Evolutionary conservation across 2,797 vertebrate species (phyloP).

Genomic region (Melanogrammus aeglefinus): DNA sequence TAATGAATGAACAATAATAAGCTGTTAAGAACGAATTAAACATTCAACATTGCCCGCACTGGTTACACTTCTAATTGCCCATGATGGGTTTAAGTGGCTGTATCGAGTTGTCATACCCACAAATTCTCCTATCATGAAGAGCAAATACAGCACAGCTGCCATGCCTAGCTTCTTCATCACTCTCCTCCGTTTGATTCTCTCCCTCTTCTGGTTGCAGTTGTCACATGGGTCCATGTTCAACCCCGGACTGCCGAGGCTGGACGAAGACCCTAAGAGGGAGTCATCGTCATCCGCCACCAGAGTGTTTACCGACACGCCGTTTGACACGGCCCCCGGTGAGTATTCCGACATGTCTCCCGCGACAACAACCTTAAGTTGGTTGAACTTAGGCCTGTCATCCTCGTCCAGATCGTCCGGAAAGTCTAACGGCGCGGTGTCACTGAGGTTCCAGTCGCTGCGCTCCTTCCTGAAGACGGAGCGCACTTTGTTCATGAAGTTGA

Average conservation of each 20-base stretch:
- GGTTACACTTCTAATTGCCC: neutral
- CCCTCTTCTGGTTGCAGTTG: conserved; percentile 75
- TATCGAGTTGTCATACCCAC: conserved; percentile 78
- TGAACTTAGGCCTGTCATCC: conserved; percentile 83
- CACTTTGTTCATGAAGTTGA: conserved; percentile 63
- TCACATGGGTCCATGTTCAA: conserved; percentile 78
- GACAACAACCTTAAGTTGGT: conserved; percentile 87
- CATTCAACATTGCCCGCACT: neutral
- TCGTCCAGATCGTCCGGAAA: conserved; percentile 78
- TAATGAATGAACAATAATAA: neutral
- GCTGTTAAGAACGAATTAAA: neutral
- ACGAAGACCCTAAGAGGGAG: conserved; percentile 75
- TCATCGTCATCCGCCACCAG: conserved; percentile 80
- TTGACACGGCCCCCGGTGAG: conserved; percentile 59
- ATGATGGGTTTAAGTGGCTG: neutral
- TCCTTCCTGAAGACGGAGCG: conserved; percentile 72
- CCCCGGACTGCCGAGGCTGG: conserved; percentile 56
- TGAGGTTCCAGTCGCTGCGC: conserved; percentile 74
- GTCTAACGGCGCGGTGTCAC: conserved; percentile 86
- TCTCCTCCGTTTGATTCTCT: conserved; percentile 70
- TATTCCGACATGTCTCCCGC: conserved; percentile 79
- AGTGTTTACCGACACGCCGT: conserved; percentile 74
- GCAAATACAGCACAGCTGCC: conserved; percentile 85
- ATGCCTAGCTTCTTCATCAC: conserved; percentile 82
- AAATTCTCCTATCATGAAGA: conserved; percentile 93